Base-by-base conservation (phyloP, 2,888 invertebrate genomes). In the Onthophagus sagittarius region DNA sequence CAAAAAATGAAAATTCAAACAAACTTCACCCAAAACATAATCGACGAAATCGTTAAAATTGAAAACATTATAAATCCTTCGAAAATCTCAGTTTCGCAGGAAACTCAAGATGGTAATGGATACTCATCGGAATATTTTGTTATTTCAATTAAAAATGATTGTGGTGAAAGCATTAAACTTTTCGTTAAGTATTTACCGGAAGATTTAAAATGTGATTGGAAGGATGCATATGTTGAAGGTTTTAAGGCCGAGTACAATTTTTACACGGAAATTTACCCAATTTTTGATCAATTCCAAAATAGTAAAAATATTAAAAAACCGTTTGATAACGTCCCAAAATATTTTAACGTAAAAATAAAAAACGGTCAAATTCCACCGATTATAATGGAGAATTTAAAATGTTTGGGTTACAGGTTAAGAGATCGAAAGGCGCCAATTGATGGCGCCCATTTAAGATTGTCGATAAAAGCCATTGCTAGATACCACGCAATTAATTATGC, bases 401-500 rank as follows among this genome's bases (percentile, higher is more conserved):
- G 72, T 14, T 23, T 33, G n/a, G 80, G 79, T 0, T 83, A 78
- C 74, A 72, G 76, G 7, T 63, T 82, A 62, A 79, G 80, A 77
- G 76, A 81, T 71, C 81, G 76, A 79, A 13, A 79, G 77, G 39
- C 72, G 75, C 9, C 77, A 78, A 5, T 79, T 76, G 76, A 83
- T 64, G 76, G 78, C 11, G 75, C 78, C n/a, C 83, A 84, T 73
- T 73, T 82, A 0, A 71, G 71, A 13, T 39, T 80, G 5, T 80
- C 81, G 13, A 71, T 83, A 32, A 75, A 76, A 9, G 80, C 81
- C 63, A 80, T 82, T 64, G 84, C 80, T 0, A 81, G 79, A 70
- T 80, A 81, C 14, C 84, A 84, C 72, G 80, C 82, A 0, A 73
- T 81, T 2, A 81, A 81, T 0, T 79, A 79, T 13, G 83, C 80